These are phyloP conservation scores for Callinectes sapidus DNA, from an alignment of 2,888 invertebrate species.

Conservation along the genomic window DNA sequence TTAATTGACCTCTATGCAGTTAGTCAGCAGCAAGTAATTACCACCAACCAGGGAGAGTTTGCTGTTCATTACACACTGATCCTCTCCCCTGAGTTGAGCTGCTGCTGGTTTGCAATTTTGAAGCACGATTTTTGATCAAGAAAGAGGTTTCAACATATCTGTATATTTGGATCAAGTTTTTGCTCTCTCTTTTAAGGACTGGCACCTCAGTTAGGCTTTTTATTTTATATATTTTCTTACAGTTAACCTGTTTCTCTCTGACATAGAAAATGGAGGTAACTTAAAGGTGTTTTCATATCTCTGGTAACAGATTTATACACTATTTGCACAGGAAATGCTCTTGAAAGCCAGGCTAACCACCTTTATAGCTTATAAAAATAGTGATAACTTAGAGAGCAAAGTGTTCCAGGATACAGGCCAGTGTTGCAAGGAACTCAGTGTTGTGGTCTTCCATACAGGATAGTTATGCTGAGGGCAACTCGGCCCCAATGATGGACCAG, in stretches of 20 bases:
- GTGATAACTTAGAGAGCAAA: neutral
- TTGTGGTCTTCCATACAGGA: constrained; percentile 49
- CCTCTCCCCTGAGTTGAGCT: neutral
- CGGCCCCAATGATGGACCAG: constrained; percentile 37
- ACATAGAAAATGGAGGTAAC: too few species aligned
- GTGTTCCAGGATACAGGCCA: neutral
- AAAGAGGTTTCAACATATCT: neutral
- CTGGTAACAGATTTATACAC: too few species aligned
- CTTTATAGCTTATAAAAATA: too few species aligned
- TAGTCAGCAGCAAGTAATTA: neutral
- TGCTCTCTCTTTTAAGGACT: neutral
- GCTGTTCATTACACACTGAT: neutral
- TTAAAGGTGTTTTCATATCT: too few species aligned
- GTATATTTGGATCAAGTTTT: neutral
- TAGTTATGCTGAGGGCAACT: constrained; percentile 47
- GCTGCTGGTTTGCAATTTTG: neutral
- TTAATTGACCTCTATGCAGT: neutral
- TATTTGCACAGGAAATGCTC: too few species aligned
- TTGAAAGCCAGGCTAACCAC: too few species aligned
- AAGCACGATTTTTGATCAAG: neutral
- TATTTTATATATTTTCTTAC: too few species aligned
- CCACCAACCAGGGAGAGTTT: neutral
- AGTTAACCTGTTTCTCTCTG: too few species aligned
- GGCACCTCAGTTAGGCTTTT: too few species aligned
- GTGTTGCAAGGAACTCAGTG: neutral